Evolutionary conservation across 2,113 vertebrate genomes (phyloP).

Genomic region (Archocentrus centrarchus): DNA sequence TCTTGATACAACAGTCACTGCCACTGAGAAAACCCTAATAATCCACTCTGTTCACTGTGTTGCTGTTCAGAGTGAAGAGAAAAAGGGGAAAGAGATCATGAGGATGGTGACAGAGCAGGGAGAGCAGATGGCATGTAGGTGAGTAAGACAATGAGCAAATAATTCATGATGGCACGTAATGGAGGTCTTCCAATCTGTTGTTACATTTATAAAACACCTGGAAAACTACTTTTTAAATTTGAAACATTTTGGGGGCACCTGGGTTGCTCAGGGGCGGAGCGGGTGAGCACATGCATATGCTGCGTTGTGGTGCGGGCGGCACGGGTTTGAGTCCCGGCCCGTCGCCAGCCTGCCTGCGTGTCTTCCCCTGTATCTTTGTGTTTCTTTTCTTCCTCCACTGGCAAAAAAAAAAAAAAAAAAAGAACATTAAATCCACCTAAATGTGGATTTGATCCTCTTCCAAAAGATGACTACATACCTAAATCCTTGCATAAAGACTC

Average conservation of each 20-base stretch:
- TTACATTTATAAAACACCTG: background rate
- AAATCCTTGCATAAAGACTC: background rate
- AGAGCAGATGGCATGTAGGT: background rate
- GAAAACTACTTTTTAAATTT: background rate
- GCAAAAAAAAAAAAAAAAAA: too few relatives aligned
- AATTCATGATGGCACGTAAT: background rate
- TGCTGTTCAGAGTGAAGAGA: background rate
- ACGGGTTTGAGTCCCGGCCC: too few relatives aligned
- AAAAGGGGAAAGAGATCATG: background rate
- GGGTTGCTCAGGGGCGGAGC: too few relatives aligned
- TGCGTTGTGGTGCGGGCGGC: too few relatives aligned
- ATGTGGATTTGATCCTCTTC: background rate
- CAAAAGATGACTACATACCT: background rate
- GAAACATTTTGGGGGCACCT: background rate
- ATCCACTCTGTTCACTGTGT: background rate
- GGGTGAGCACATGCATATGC: too few relatives aligned
- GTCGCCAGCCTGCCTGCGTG: too few relatives aligned
- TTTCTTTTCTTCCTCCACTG: too few relatives aligned
- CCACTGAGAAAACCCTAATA: slow-evolving; percentile 2
- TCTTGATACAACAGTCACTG: background rate
- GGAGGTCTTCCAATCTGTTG: background rate
- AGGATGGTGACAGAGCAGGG: background rate
- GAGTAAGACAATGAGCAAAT: background rate
- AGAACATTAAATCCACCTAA: background rate
- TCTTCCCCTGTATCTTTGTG: too few relatives aligned